phyloP scores from a whole-genome alignment of 1,140 invertebrate genomes.

The Sarcophaga bullata region DNA sequence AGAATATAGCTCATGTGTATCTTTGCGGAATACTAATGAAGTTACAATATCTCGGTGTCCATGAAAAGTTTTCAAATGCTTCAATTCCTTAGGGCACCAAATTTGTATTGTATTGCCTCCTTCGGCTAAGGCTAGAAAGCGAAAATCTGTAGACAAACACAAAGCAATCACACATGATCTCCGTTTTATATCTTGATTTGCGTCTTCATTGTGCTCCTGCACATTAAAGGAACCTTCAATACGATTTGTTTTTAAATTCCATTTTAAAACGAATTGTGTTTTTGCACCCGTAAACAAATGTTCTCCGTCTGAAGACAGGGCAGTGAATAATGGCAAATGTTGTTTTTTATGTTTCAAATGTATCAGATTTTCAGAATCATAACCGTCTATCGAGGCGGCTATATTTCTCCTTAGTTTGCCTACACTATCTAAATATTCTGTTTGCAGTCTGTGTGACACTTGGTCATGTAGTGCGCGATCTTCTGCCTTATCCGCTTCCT shows the following conservation, averaged over 20 bases:
- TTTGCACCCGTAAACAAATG: slow-evolving; percentile 87
- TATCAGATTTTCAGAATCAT: slow-evolving; percentile 66
- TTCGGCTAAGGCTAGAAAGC: slow-evolving; percentile 87
- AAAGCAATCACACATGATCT: slow-evolving; percentile 73
- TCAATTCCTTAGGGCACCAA: slow-evolving; percentile 82
- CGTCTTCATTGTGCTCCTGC: slow-evolving; percentile 67
- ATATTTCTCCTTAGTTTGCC: slow-evolving; percentile 80
- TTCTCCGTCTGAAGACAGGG: slow-evolving; percentile 78
- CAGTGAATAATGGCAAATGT: slow-evolving; percentile 83
- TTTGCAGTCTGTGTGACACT: slow-evolving; percentile 78
- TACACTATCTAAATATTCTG: slow-evolving; percentile 86
- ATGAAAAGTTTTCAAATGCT: slow-evolving; percentile 83
- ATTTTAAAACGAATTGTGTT: slow-evolving; percentile 89
- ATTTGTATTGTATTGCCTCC: slow-evolving; percentile 81
- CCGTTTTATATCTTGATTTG: slow-evolving; percentile 67
- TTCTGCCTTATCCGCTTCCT: slow-evolving; percentile 78
- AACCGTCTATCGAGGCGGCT: slow-evolving; percentile 73
- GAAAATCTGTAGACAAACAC: slow-evolving; percentile 84
- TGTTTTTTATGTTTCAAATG: slow-evolving; percentile 78
- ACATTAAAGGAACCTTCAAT: slow-evolving; percentile 56
- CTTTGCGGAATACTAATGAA: slow-evolving; percentile 86
- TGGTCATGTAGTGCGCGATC: slow-evolving; percentile 75
- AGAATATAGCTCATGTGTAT: slow-evolving; percentile 90
- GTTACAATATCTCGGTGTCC: slow-evolving; percentile 81
- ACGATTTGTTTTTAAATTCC: slow-evolving; percentile 68